These are phyloP conservation scores for Protaetia brevitarsis DNA, from an alignment of 1,140 invertebrate species.

Conservation along the genomic window DNA sequence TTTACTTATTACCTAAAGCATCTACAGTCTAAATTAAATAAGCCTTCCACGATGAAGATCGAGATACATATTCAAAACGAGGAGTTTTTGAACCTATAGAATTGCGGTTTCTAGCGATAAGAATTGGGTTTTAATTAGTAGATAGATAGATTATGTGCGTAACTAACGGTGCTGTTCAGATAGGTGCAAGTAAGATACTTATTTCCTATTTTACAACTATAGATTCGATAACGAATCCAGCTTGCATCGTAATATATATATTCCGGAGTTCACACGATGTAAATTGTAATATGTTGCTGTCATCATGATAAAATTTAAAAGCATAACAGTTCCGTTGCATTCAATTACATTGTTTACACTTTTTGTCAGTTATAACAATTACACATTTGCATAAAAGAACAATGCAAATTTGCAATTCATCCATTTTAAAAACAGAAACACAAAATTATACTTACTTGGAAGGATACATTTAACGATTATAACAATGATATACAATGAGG, in stretches of 20 bases:
- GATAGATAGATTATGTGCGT: neutral
- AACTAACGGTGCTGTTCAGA: neutral
- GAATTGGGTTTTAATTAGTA: neutral
- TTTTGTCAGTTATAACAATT: too few relatives aligned
- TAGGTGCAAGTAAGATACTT: neutral
- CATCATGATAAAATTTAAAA: too few relatives aligned
- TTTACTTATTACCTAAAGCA: neutral
- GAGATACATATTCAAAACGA: neutral
- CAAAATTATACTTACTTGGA: too few relatives aligned
- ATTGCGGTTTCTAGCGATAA: neutral
- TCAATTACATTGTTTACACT: too few relatives aligned
- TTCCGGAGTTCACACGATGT: too few relatives aligned
- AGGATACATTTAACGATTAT: too few relatives aligned
- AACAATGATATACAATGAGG: too few relatives aligned
- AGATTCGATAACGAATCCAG: neutral
- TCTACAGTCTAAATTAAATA: neutral
- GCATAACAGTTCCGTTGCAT: too few relatives aligned
- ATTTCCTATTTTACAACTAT: neutral
- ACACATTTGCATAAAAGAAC: too few relatives aligned
- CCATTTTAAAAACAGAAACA: too few relatives aligned
- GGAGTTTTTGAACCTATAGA: neutral
- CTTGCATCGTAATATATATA: neutral
- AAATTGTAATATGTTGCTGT: too few relatives aligned
- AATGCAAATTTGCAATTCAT: too few relatives aligned
- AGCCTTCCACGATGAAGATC: neutral